Evolutionary conservation across 2,113 vertebrate genomes (phyloP).

Genomic region (Cottus gobio): DNA sequence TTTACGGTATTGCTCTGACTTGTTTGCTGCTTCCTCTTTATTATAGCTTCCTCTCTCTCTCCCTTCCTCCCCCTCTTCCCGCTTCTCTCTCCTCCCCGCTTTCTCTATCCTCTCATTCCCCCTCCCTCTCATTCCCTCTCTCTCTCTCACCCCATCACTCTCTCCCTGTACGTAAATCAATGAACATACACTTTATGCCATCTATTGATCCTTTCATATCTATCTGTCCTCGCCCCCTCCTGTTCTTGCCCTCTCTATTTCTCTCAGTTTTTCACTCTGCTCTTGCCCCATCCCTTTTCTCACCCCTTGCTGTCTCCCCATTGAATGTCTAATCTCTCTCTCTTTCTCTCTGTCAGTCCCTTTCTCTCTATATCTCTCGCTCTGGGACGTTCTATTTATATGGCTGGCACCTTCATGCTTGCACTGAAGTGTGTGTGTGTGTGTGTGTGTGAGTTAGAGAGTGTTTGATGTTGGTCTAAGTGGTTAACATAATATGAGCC

Average conservation of each 20-base stretch:
- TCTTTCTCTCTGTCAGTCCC: conserved; percentile 32
- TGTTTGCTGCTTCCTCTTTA: neutral
- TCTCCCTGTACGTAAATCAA: conserved; percentile 67
- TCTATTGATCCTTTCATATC: conserved; percentile 76
- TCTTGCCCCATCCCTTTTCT: conserved; percentile 9
- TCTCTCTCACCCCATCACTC: conserved; percentile 25
- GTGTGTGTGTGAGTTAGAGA: conserved; percentile 38
- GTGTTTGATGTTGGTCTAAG: conserved; percentile 76
- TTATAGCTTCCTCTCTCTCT: conserved; percentile 3
- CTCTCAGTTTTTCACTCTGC: conserved; percentile 38
- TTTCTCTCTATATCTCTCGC: conserved; percentile 66
- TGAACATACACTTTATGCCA: conserved; percentile 79
- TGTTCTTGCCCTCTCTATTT: conserved; percentile 37
- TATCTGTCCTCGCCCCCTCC: conserved; percentile 59
- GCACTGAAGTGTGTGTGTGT: conserved; percentile 37
- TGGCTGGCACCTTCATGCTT: conserved; percentile 65
- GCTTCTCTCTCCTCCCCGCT: conserved; percentile 11
- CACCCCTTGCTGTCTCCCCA: conserved; percentile 46
- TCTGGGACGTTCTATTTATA: conserved; percentile 75
- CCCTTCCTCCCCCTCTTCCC: conserved; percentile 29
- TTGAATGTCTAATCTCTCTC: conserved; percentile 61
- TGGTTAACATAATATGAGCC: conserved; percentile 76
- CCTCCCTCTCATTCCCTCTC: neutral
- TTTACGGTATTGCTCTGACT: neutral
- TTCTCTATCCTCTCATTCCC: conserved; percentile 29